phyloP scores from a whole-genome alignment of 2,888 invertebrate species.

The Charanyca ferruginea region DNA sequence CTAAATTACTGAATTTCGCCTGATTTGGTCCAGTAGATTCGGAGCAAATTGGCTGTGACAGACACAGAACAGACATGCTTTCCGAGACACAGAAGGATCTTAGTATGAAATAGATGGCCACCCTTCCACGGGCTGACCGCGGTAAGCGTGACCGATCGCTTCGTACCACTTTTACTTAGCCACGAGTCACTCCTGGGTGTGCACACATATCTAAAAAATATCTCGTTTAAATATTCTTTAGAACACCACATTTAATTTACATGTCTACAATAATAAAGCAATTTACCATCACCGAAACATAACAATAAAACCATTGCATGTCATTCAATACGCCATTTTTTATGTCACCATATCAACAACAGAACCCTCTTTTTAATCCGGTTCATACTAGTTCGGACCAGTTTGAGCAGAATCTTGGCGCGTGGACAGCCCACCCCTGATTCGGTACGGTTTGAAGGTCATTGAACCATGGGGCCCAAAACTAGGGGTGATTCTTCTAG shows the following conservation, averaged over 20 bases:
- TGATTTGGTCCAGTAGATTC: too few species aligned
- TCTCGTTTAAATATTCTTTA: slow-evolving; percentile 1
- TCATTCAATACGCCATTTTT: slow-evolving; percentile 40
- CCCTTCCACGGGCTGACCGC: too few species aligned
- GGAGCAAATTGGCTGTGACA: too few species aligned
- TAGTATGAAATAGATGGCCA: too few species aligned
- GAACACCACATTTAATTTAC: slow-evolving; percentile 33
- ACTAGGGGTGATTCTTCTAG: slow-evolving; percentile 64
- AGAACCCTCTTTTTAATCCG: slow-evolving; percentile 56
- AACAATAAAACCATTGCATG: slow-evolving; percentile 49
- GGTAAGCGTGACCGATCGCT: too few species aligned
- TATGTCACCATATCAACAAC: slow-evolving; percentile 39
- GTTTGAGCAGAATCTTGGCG: slow-evolving; percentile 67
- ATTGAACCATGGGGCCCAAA: slow-evolving; percentile 69
- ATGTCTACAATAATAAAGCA: slow-evolving; percentile 38
- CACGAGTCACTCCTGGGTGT: too few species aligned
- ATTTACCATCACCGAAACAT: slow-evolving; percentile 38
- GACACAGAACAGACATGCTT: too few species aligned
- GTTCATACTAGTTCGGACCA: slow-evolving; percentile 61
- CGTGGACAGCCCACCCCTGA: slow-evolving; percentile 71
- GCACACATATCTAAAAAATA: not conserved
- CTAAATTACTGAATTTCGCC: too few species aligned
- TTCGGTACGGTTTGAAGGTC: slow-evolving; percentile 66
- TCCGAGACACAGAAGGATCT: too few species aligned
- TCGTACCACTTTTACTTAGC: too few species aligned